Conservation (phyloP, 2,797 vertebrate species). For the Scolopax bukidnonensis region DNA sequence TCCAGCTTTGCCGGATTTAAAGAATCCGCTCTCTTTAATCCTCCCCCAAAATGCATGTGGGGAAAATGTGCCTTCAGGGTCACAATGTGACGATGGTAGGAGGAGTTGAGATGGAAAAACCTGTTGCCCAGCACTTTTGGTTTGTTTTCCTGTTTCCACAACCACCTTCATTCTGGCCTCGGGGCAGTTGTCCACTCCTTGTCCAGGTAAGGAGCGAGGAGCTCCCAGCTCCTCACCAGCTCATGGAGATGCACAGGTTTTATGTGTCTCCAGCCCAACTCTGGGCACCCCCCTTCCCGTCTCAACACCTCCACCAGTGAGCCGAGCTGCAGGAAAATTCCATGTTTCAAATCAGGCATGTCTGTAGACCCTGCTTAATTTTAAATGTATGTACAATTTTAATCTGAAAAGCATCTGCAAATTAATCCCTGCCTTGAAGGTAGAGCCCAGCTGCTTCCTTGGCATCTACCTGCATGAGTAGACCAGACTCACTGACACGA, state of each 20-base stretch:
- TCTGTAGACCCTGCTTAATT: neutral
- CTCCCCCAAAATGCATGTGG: neutral
- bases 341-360: neutral
- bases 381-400: neutral
- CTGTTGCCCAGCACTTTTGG: no score
- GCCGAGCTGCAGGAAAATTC: neutral
- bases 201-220: neutral
- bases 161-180: neutral
- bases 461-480: neutral
- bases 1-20: neutral
- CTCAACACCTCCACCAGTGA: neutral
- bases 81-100: rapidly evolving
- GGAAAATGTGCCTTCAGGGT: neutral
- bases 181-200: neutral
- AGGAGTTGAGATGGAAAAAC: neutral
- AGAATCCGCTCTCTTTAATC: neutral
- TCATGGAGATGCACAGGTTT: neutral
- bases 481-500: neutral
- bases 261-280: neutral
- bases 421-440: neutral
- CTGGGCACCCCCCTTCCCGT: no score
- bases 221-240: neutral
- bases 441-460: neutral
- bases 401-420: neutral
- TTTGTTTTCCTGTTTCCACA: neutral